phyloP scores from a whole-genome alignment of 37 sponge, comb jelly and placozoan genomes.

The Cliona cf. orientalis region DNA sequence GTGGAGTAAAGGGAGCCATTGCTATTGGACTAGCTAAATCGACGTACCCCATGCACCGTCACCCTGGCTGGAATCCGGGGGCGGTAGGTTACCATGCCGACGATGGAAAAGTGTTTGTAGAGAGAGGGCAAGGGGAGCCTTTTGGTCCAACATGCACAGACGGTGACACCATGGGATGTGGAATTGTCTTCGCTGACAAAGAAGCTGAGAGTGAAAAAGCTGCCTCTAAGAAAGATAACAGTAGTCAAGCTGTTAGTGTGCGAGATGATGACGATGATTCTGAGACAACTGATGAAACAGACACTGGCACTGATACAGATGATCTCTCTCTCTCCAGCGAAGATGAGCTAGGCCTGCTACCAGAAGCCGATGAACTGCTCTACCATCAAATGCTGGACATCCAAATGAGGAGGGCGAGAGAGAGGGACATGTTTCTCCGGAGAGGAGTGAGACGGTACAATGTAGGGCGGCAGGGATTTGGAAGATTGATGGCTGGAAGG shows the following conservation, averaged over 20 bases:
- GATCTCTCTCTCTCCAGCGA: not conserved
- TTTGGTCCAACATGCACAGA: slow-evolving; percentile 71
- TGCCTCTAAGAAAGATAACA: no score
- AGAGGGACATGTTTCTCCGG: not conserved
- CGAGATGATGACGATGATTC: no score
- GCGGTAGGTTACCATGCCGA: slow-evolving; percentile 81
- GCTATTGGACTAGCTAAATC: slow-evolving; percentile 80
- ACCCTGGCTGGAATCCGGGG: slow-evolving; percentile 80
- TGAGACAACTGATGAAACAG: no score
- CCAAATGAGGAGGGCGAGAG: not conserved
- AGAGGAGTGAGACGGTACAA: not conserved
- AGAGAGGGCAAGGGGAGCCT: slow-evolving; percentile 51
- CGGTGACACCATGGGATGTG: slow-evolving; percentile 83
- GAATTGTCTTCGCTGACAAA: slow-evolving; percentile 34
- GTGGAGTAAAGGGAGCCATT: slow-evolving; percentile 68
- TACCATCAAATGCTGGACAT: not conserved
- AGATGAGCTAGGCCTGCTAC: not conserved
- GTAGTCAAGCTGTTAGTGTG: no score
- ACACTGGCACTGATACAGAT: not conserved
- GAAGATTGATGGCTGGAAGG: not conserved
- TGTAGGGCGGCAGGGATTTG: not conserved
- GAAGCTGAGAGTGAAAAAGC: not conserved
- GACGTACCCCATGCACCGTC: slow-evolving; percentile 67
- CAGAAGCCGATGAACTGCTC: slow-evolving; percentile 12
- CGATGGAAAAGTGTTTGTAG: slow-evolving; percentile 72